Evolutionary conservation across 2,797 vertebrate species (phyloP).

Genomic region (Etheostoma perlongum): DNA sequence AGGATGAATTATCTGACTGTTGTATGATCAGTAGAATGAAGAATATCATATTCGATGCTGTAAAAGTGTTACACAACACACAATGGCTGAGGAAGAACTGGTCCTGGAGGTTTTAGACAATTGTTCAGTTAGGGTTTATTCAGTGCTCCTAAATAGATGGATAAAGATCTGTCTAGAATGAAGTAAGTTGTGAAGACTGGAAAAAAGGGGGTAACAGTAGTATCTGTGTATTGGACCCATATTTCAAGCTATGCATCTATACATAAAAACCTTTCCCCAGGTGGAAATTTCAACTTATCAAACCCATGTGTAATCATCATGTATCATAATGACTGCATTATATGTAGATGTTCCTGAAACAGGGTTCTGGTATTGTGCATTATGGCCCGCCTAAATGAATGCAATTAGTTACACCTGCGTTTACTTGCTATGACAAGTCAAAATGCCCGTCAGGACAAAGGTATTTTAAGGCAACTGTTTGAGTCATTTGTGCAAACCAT

Average conservation of each 20-base stretch:
- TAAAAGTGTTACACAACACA: conserved; percentile 21
- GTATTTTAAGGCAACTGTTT: not conserved
- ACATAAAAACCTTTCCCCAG: not conserved
- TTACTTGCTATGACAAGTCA: not conserved
- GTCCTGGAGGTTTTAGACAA: conserved; percentile 9
- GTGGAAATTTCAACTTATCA: not conserved
- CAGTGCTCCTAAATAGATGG: not conserved
- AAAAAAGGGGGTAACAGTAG: not conserved
- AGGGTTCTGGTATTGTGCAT: not conserved
- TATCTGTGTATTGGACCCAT: not conserved
- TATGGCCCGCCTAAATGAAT: not conserved
- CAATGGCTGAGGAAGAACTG: conserved; percentile 29
- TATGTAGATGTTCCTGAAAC: not conserved
- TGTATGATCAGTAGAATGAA: not conserved
- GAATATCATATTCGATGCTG: not conserved
- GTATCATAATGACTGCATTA: not conserved
- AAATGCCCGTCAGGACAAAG: not conserved
- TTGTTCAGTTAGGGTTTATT: not conserved
- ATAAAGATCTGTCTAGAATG: not conserved
- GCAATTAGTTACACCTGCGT: not conserved
- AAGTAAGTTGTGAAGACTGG: not conserved
- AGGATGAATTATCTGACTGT: not conserved
- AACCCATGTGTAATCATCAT: not conserved
- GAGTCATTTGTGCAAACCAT: not conserved
- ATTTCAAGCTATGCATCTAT: not conserved